Evolutionary conservation across 2,888 invertebrate genomes (phyloP).

Genomic region (Ptilodon capucinus): DNA sequence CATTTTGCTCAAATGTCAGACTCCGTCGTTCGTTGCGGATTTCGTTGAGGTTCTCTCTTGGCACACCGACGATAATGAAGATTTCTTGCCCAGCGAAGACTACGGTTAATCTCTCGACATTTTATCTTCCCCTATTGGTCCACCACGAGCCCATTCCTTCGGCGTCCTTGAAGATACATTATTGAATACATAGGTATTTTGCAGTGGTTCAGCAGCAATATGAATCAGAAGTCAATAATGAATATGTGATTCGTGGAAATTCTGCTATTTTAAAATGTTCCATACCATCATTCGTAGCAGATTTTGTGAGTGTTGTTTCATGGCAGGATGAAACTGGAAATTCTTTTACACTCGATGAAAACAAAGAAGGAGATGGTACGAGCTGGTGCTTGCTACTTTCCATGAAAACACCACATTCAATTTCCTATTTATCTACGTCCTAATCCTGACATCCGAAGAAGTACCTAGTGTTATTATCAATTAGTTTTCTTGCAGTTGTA

Average conservation of each 20-base stretch:
- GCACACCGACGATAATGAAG: slow-evolving; percentile 89
- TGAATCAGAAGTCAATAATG: slow-evolving; percentile 95
- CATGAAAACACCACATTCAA: slow-evolving; percentile 8
- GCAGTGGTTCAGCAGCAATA: slow-evolving; percentile 95
- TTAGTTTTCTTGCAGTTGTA: slow-evolving; percentile 85
- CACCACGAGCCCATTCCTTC: slow-evolving; percentile 19
- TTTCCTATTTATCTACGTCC: slow-evolving; percentile 18
- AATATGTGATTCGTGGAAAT: slow-evolving; percentile 95
- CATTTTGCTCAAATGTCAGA: slow-evolving; percentile 90
- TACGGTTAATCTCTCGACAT: slow-evolving; percentile 74
- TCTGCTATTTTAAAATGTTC: slow-evolving; percentile 94
- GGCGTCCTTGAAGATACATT: slow-evolving; percentile 6
- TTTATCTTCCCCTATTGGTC: slow-evolving; percentile 18
- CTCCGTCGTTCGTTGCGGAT: slow-evolving; percentile 93
- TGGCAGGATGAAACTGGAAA: slow-evolving; percentile 92
- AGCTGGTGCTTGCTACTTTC: not conserved
- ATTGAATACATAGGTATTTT: slow-evolving; percentile 13
- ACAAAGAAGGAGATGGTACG: slow-evolving; percentile 66
- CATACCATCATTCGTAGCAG: slow-evolving; percentile 95
- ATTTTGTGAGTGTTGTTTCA: slow-evolving; percentile 93
- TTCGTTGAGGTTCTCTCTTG: slow-evolving; percentile 91
- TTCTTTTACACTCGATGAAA: slow-evolving; percentile 58
- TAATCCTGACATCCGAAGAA: slow-evolving; percentile 16
- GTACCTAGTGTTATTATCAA: slow-evolving; percentile 4
- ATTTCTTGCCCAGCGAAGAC: slow-evolving; percentile 85